Evolutionary conservation across 2,113 vertebrate genomes (phyloP).

Genomic region (Phrynocephalus versicolor): DNA sequence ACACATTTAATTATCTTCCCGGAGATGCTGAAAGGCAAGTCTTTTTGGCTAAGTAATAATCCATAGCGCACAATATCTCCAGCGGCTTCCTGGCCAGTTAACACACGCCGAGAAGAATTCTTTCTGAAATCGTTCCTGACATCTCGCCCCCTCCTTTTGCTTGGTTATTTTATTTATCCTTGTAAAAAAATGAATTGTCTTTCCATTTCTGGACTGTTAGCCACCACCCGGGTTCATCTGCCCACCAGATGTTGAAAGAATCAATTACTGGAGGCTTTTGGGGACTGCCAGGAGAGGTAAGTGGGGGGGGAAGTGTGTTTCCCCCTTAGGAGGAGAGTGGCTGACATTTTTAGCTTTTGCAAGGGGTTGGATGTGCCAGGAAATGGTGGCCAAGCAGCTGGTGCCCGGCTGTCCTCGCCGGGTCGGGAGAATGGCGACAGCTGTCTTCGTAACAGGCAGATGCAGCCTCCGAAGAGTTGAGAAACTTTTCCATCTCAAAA

Average conservation of each 20-base stretch:
- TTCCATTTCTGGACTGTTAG: slow-evolving; percentile 21
- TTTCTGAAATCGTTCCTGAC: slow-evolving; percentile 7
- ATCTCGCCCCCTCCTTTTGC: neutral
- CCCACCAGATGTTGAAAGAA: slow-evolving; percentile 33
- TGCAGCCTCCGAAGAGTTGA: neutral
- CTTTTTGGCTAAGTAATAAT: slow-evolving; percentile 13
- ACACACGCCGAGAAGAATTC: neutral
- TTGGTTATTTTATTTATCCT: slow-evolving; percentile 19
- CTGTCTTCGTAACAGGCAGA: too few relatives aligned
- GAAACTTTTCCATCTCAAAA: neutral
- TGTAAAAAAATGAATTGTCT: slow-evolving; percentile 20
- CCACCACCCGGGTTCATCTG: slow-evolving; percentile 7
- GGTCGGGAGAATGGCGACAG: neutral
- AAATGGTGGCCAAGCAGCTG: slow-evolving; percentile 16
- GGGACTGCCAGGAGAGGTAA: slow-evolving; percentile 15
- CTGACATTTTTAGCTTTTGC: slow-evolving; percentile 4
- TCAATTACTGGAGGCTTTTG: slow-evolving; percentile 23
- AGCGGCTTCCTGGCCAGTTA: neutral
- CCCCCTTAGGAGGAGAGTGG: neutral
- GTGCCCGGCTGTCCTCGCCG: neutral
- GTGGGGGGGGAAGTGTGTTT: neutral
- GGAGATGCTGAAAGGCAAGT: slow-evolving; percentile 18
- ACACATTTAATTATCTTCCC: slow-evolving; percentile 23
- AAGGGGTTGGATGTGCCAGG: neutral
- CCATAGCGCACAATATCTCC: neutral